phyloP scores from a whole-genome alignment of 2,888 invertebrate species.

The Ectemnius continuus region DNA sequence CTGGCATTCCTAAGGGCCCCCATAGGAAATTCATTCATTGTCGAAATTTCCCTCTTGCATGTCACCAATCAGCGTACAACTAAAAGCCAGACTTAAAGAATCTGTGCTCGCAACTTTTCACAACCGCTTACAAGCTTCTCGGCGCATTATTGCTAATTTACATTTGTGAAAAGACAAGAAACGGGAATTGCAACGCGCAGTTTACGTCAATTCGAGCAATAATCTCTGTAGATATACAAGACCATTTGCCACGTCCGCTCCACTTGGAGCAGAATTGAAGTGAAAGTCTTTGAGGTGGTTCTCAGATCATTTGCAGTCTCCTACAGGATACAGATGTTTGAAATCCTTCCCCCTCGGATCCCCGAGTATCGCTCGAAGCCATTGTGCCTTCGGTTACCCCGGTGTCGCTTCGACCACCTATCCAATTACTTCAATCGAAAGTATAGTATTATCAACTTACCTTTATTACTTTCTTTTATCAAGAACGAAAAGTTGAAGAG shows the following conservation, averaged over 20 bases:
- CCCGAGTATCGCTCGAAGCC: constrained; percentile 19
- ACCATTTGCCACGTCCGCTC: constrained; percentile 66
- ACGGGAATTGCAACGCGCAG: constrained; percentile 32
- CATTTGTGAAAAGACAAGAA: constrained; percentile 14
- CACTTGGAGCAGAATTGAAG: constrained; percentile 61
- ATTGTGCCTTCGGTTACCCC: constrained; percentile 31
- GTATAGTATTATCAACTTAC: no score
- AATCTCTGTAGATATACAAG: constrained; percentile 42
- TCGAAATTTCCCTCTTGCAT: neutral
- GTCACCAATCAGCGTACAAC: no score
- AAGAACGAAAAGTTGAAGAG: no score
- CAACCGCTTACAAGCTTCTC: no score
- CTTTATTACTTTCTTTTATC: no score
- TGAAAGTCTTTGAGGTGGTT: constrained; percentile 61
- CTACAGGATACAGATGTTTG: constrained; percentile 62
- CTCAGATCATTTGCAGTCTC: constrained; percentile 62
- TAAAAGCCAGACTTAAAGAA: no score
- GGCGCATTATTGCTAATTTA: neutral
- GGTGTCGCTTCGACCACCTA: neutral
- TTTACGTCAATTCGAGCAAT: neutral
- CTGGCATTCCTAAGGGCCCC: constrained; percentile 27
- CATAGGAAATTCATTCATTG: constrained; percentile 35
- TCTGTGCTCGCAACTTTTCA: no score
- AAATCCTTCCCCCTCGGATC: constrained; percentile 44
- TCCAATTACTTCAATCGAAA: no score